Conservation (phyloP, 2,888 invertebrate genomes). For the Dasysyrphus tricinctus region DNA sequence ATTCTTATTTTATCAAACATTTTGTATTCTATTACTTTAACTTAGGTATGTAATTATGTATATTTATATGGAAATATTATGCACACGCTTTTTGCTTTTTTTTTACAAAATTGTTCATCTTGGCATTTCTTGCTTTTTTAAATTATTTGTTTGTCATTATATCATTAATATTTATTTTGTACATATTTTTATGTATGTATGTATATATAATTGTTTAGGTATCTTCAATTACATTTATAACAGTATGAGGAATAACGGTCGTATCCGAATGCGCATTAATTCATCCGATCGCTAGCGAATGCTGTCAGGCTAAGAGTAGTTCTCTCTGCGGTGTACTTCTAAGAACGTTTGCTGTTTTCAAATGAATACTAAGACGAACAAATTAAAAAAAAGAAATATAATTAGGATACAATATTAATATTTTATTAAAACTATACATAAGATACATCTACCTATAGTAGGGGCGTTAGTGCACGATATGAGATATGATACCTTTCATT, state of each 20-base stretch:
- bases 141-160: neutral
- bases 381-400: slow-evolving; percentile 30
- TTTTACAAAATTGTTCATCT: neutral
- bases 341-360: slow-evolving; percentile 82
- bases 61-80: neutral
- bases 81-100: neutral
- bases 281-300: slow-evolving; percentile 63
- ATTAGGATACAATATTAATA: neutral
- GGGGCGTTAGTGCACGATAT: no score
- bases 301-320: slow-evolving; percentile 80
- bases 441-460: no score
- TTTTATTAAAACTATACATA: neutral
- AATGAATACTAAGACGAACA: slow-evolving; percentile 78
- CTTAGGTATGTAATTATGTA: neutral
- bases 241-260: slow-evolving; percentile 46
- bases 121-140: neutral
- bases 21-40: neutral
- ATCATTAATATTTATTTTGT: slow-evolving; percentile 5
- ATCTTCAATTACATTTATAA: slow-evolving; percentile 51
- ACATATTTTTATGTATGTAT: slow-evolving; percentile 16
- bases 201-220: slow-evolving; percentile 36
- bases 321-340: slow-evolving; percentile 82
- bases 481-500: no score
- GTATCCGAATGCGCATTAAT: slow-evolving; percentile 30
- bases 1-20: neutral